phyloP scores from a whole-genome alignment of 2,113 vertebrate genomes.

The Platycercus adscitus region DNA sequence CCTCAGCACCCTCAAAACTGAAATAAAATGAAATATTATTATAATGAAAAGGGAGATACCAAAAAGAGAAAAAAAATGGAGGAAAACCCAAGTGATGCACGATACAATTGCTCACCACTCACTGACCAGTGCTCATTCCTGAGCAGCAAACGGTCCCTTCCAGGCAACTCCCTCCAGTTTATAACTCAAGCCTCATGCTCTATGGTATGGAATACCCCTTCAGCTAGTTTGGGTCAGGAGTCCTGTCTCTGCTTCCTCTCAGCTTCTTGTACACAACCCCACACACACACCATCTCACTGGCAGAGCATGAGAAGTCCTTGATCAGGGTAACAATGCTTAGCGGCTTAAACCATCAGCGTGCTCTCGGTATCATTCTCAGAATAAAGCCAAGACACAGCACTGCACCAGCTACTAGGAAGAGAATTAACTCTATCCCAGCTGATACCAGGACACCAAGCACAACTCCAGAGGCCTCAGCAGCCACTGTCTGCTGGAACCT shows the following conservation, averaged over 20 bases:
- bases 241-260: neutral
- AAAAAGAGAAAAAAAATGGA: neutral
- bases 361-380: neutral
- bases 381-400: neutral
- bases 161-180: neutral
- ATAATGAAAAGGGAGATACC: neutral
- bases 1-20: neutral
- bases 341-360: neutral
- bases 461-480: neutral
- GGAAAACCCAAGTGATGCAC: neutral
- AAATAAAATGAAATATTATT: neutral
- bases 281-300: neutral
- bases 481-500: neutral
- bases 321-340: neutral
- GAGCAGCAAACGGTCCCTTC: neutral
- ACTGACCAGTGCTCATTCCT: neutral
- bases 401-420: neutral
- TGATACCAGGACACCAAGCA: neutral
- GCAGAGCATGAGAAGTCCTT: neutral
- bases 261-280: neutral
- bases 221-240: neutral
- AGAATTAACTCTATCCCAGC: neutral
- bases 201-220: neutral
- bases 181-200: neutral
- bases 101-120: neutral